Conservation (phyloP, 1,140 invertebrate species). For the Teleogryllus occipitalis region DNA sequence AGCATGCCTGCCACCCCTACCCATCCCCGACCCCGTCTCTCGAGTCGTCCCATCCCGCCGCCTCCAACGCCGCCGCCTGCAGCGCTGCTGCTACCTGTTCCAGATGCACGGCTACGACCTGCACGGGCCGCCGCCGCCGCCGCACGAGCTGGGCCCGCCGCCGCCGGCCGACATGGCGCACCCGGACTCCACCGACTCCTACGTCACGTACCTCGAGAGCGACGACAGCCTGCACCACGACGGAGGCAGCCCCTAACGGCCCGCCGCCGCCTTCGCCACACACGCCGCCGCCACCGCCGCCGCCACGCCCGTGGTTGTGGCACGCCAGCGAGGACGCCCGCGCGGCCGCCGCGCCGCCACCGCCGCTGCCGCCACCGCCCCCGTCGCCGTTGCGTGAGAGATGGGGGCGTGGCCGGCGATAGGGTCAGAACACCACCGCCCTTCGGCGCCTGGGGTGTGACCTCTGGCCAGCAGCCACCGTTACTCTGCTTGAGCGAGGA, state of each 20-base stretch:
- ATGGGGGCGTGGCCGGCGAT: too few species aligned
- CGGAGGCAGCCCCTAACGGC: constrained; percentile 51
- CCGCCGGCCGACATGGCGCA: constrained; percentile 58
- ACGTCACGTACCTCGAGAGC: constrained; percentile 82
- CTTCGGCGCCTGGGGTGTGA: too few species aligned
- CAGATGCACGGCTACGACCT: constrained; percentile 87
- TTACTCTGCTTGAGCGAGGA: too few species aligned
- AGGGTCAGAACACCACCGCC: too few species aligned
- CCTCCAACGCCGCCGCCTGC: neutral
- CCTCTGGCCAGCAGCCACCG: too few species aligned
- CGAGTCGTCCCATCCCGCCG: neutral
- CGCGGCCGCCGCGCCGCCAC: too few species aligned
- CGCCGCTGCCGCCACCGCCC: too few species aligned
- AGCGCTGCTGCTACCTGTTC: constrained; percentile 23
- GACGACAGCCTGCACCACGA: constrained; percentile 64
- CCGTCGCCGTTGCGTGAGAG: too few species aligned
- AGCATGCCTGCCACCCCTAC: neutral
- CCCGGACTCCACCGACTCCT: constrained; percentile 77
- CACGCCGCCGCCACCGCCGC: neutral
- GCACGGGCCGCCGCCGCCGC: constrained; percentile 34
- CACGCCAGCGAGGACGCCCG: too few species aligned
- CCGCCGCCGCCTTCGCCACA: neutral
- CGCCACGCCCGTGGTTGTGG: neutral
- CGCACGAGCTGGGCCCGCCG: constrained; percentile 29
- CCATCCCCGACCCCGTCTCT: neutral